Evolutionary conservation across 2,113 vertebrate species (phyloP).

Genomic region (Daubentonia madagascariensis): DNA sequence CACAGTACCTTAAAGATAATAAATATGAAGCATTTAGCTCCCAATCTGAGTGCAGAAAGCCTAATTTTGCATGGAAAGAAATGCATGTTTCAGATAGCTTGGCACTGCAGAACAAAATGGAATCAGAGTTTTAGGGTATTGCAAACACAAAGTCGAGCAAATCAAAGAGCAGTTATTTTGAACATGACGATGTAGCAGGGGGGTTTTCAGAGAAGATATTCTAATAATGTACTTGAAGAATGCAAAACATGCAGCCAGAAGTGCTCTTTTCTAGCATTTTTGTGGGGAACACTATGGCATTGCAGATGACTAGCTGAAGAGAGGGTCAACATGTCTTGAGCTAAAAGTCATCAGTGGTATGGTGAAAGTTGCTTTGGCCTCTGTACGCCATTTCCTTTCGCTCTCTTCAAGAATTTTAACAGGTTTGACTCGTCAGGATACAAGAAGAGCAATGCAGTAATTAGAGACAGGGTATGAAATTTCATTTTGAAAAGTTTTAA

Average conservation of each 20-base stretch:
- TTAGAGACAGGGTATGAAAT: slow-evolving; percentile 77
- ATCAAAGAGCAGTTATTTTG: slow-evolving; percentile 82
- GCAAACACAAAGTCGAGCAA: slow-evolving; percentile 78
- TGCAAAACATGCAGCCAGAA: slow-evolving; percentile 78
- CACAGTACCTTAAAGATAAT: slow-evolving; percentile 88
- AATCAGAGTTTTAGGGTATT: slow-evolving; percentile 78
- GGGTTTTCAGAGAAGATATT: slow-evolving; percentile 78
- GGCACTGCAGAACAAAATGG: slow-evolving; percentile 76
- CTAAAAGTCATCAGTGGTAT: slow-evolving; percentile 60
- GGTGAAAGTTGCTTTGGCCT: slow-evolving; percentile 59
- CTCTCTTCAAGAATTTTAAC: slow-evolving; percentile 76
- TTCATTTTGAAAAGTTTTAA: slow-evolving; percentile 78
- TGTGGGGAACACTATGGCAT: slow-evolving; percentile 67
- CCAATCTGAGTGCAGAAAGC: slow-evolving; percentile 80
- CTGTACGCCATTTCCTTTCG: slow-evolving; percentile 54
- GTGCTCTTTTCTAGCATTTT: slow-evolving; percentile 77
- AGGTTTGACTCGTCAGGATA: slow-evolving; percentile 72
- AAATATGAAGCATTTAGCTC: slow-evolving; percentile 83
- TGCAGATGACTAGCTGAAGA: slow-evolving; percentile 70
- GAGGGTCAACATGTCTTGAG: slow-evolving; percentile 68
- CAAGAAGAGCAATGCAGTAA: slow-evolving; percentile 70
- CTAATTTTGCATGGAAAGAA: slow-evolving; percentile 75
- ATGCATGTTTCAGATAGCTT: slow-evolving; percentile 75
- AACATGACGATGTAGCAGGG: slow-evolving; percentile 74
- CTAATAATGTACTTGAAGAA: slow-evolving; percentile 78